Base-by-base conservation (phyloP, 1,140 invertebrate species). In the Philopotamus ludificatus region DNA sequence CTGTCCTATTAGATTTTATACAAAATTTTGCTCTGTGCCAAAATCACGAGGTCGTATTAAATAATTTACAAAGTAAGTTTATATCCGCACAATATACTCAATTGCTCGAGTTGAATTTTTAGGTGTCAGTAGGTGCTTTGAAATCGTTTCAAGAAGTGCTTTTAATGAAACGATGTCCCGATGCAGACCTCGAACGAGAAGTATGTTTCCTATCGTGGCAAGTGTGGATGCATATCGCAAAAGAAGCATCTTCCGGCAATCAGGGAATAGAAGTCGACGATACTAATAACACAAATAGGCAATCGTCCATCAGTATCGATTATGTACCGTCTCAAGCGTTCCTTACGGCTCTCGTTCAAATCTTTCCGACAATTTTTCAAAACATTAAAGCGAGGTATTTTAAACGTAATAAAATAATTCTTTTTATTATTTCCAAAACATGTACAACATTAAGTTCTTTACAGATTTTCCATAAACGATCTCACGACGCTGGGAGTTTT, bases 121-220 rank as follows among this genome's bases (percentile, higher is more conserved):
- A 87, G 85, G 91, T 94, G n/a, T 95, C 94, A 3, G 83, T 98
- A 61, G 93, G 95, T 2, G 94, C 95, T 2, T 77, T 98, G 1
- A 97, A 97, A 76, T 95, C 95, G 20, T 93, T 98, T 75, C 94
- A 98, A 81, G 95, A 98, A 78, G 92, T 97, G 70, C 82, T 96
- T 51, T 72, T 73, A 18, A 77, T 76, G 20, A 80, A 74, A 12
- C 76, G 73, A 4, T 72, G 75, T 60, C 57, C 65, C 3, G 67
- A 67, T 68, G 10, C 70, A 25, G 66, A 53, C 22, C 68, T 74
- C 25, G 64, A 72, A 60, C 22, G 64, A 28, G 70, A 75, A n/a
- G 75, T 78, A 54, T 80, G 79, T 75, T 72, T 73, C 2, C 71
- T 74, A 18, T 78, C 79, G 7, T 80, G 79, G 79, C 72, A 73